Evolutionary conservation across 53 echinoderm and acorn worm species (phyloP).

Genomic region (Actinopyga echinites): DNA sequence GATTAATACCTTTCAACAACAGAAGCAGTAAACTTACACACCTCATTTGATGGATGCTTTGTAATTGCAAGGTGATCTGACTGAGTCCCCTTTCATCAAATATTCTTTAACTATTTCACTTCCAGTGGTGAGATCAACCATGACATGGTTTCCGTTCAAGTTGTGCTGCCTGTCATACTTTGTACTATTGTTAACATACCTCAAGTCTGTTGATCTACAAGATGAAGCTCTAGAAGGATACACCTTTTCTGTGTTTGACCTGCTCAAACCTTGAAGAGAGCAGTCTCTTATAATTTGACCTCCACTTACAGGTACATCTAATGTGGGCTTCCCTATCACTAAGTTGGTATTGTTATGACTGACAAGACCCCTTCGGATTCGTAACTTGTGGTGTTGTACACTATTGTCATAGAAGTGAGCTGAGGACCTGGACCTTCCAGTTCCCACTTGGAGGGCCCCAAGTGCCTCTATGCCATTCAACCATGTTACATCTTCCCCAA

Average conservation of each 20-base stretch:
- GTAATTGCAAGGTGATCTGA: too few species aligned
- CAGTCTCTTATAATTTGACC: constrained; percentile 12
- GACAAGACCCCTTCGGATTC: constrained; percentile 83
- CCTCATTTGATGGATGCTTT: too few species aligned
- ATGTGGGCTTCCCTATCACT: background rate
- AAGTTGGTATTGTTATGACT: constrained; percentile 65
- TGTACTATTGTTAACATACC: too few species aligned
- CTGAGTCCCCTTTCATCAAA: too few species aligned
- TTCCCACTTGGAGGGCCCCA: constrained; percentile 77
- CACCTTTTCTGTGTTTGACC: too few species aligned
- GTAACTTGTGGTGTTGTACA: constrained; percentile 70
- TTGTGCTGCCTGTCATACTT: background rate
- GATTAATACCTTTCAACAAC: background rate
- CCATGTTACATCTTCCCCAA: constrained; percentile 83
- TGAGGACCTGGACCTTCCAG: constrained; percentile 53
- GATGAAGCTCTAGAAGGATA: too few species aligned
- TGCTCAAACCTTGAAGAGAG: too few species aligned
- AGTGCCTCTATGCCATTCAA: constrained; percentile 82
- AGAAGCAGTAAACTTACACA: too few species aligned
- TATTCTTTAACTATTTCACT: background rate
- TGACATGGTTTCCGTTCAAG: background rate
- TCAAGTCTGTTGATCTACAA: too few species aligned
- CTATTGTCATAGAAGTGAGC: constrained; percentile 61
- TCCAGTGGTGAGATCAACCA: constrained; percentile 12
- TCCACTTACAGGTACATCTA: constrained; percentile 70